Percentiles rank a stretch among this genome's conserved stretches.
These are phyloP conservation scores for Anadara kagoshimensis DNA, from an alignment of 1,140 invertebrate species.

Conservation along the genomic window DNA sequence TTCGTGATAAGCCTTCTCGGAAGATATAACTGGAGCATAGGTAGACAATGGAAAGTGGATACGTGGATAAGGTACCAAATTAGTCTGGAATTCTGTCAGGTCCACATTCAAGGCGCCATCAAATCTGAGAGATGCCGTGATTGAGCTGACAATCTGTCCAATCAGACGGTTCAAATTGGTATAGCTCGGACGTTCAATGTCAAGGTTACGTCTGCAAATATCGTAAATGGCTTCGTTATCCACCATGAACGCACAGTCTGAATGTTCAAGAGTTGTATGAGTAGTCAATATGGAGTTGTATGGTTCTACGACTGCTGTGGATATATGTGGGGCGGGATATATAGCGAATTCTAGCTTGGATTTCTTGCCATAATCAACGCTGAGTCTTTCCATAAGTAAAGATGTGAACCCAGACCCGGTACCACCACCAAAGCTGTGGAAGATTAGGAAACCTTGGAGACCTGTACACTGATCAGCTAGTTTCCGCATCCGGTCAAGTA, in stretches of 20 bases:
- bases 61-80: conserved; percentile 61
- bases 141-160: conserved; percentile 77
- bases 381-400: conserved; percentile 89
- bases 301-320: conserved; percentile 71
- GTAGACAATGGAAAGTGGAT: conserved; percentile 41
- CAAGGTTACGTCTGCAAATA: conserved; percentile 66
- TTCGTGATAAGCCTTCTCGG: conserved; percentile 91
- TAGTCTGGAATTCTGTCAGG: conserved; percentile 65
- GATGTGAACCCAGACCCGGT: conserved; percentile 92
- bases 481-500: conserved; percentile 32
- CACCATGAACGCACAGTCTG: conserved; percentile 51
- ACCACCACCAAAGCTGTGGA: conserved; percentile 73
- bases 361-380: conserved; percentile 82
- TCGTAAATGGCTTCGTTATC: conserved; percentile 89
- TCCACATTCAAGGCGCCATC: conserved; percentile 73
- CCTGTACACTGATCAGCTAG: conserved; percentile 45
- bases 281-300: conserved; percentile 61
- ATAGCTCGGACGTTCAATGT: conserved; percentile 59
- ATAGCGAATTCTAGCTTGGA: conserved; percentile 77
- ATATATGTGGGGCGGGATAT: conserved; percentile 64
- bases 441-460: conserved; percentile 47
- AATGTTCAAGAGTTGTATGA: conserved; percentile 74
- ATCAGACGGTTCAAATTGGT: conserved; percentile 71
- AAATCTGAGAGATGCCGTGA: conserved; percentile 81
- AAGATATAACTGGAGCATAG: conserved; percentile 83